Conservation (phyloP, 2,888 invertebrate genomes). For the Pandemis heparana region DNA sequence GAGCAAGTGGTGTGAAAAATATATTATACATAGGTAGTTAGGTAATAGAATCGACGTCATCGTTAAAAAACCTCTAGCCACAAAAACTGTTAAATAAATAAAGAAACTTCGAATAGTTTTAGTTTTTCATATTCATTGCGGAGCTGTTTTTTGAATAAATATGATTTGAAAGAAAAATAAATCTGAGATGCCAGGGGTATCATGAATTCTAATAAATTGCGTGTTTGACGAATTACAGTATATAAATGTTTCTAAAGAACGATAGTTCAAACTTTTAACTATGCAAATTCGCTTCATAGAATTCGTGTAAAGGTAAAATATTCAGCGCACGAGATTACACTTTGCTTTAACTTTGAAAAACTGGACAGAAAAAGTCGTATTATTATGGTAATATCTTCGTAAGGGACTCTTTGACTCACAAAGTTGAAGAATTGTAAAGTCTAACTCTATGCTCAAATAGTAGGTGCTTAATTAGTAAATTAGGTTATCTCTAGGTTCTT, state of each 20-base stretch:
- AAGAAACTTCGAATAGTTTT: too few species aligned
- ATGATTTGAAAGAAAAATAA: background rate
- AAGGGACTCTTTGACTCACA: constrained; percentile 8
- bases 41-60: too few species aligned
- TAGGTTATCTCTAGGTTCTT: background rate
- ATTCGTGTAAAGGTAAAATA: background rate
- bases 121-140: too few species aligned
- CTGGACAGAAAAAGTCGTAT: background rate
- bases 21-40: too few species aligned
- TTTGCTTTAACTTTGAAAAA: constrained; percentile 1
- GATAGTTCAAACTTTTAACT: background rate
- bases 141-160: too few species aligned
- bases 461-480: background rate
- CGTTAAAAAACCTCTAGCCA: too few species aligned
- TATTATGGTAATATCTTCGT: constrained; percentile 9
- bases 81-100: too few species aligned
- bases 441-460: constrained; percentile 26
- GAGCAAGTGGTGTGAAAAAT: too few species aligned
- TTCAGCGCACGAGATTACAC: constrained; percentile 1
- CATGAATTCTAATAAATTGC: background rate
- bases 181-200: background rate
- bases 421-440: constrained; percentile 3
- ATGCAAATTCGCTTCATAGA: background rate
- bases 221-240: background rate
- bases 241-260: background rate